Percentiles rank a stretch among this genome's conserved stretches.
phyloP scores from a whole-genome alignment of 2,888 invertebrate genomes.

The Tenthredo scrophulariae region DNA sequence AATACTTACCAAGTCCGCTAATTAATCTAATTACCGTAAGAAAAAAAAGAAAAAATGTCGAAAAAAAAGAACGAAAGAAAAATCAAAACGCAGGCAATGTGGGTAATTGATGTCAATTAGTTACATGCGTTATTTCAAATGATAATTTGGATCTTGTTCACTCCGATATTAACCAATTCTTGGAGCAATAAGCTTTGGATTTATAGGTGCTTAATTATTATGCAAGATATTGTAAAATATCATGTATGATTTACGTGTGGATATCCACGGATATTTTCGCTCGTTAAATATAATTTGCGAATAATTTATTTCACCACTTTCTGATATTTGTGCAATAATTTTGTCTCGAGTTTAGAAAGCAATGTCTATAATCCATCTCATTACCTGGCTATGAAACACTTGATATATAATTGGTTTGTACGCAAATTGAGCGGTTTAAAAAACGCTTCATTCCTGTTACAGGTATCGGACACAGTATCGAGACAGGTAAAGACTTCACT shows the following conservation, averaged over 20 bases:
- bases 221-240: too few relatives aligned
- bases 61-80: not conserved
- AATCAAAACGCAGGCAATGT: not conserved
- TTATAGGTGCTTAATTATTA: too few relatives aligned
- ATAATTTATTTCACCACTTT: too few relatives aligned
- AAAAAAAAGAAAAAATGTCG: not conserved
- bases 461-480: slow-evolving; percentile 85
- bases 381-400: not conserved
- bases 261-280: too few relatives aligned
- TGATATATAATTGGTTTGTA: not conserved
- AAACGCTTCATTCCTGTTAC: slow-evolving; percentile 68
- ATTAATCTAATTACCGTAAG: not conserved
- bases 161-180: not conserved
- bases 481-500: slow-evolving; percentile 90
- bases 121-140: not conserved
- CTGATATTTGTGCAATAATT: too few relatives aligned
- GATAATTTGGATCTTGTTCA: not conserved
- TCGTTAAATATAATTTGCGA: too few relatives aligned
- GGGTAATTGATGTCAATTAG: slow-evolving; percentile 6
- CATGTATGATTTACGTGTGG: too few relatives aligned
- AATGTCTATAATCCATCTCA: not conserved
- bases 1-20: not conserved
- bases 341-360: too few relatives aligned
- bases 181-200: not conserved
- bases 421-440: not conserved